phyloP scores from a whole-genome alignment of 2,113 vertebrate genomes.

The Brachyhypopomus occidentalis region DNA sequence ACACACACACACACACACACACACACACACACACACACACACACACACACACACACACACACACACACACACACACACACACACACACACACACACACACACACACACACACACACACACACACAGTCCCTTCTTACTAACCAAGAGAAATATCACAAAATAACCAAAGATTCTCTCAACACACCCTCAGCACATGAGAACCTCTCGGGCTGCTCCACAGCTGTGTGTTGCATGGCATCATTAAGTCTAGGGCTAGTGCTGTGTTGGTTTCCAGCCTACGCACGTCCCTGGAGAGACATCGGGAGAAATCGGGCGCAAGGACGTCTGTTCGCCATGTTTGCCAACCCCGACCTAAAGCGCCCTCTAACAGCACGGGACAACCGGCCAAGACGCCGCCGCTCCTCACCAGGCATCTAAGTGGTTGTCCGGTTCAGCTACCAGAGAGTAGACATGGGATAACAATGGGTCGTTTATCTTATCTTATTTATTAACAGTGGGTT shows the following conservation, averaged over 20 bases:
- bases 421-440: neutral
- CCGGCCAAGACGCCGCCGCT: neutral
- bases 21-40: constrained; percentile 18
- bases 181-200: constrained; percentile 12
- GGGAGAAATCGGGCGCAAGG: neutral
- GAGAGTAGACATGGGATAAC: neutral
- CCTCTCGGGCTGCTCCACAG: neutral
- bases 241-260: constrained; percentile 22
- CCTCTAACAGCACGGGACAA: neutral
- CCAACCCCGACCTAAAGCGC: neutral
- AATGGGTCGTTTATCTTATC: too few relatives aligned
- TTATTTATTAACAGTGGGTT: neutral
- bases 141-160: too few relatives aligned
- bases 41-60: neutral
- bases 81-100: constrained; percentile 9
- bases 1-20: neutral
- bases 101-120: neutral
- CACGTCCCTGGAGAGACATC: constrained; percentile 2
- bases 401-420: constrained; percentile 2
- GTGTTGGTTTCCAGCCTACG: constrained; percentile 19
- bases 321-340: neutral
- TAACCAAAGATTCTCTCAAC: neutral
- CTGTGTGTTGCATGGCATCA: constrained; percentile 13
- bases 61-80: too few relatives aligned
- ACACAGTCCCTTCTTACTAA: neutral